These are phyloP conservation scores for Brienomyrus longianalis DNA, from an alignment of 2,113 vertebrate genomes.

Conservation along the genomic window DNA sequence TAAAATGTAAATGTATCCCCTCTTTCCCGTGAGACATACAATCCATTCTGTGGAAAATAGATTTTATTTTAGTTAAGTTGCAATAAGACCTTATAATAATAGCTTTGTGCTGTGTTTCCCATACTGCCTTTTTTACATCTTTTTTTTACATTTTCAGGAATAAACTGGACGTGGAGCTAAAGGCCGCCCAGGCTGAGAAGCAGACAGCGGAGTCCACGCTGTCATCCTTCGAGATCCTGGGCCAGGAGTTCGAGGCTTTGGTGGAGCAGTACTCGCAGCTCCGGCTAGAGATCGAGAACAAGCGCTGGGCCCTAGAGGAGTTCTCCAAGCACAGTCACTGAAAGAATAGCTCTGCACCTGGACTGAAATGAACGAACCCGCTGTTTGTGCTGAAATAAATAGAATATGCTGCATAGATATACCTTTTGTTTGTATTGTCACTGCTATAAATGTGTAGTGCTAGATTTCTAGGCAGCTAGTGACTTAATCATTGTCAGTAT, in stretches of 20 bases:
- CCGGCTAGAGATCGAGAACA: slow-evolving; percentile 53
- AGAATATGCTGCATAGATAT: neutral
- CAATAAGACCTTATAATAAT: neutral
- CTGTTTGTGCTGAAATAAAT: neutral
- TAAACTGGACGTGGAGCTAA: slow-evolving; percentile 49
- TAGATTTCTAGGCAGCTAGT: neutral
- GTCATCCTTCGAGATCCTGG: slow-evolving; percentile 61
- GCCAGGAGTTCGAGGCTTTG: slow-evolving; percentile 57
- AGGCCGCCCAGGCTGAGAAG: slow-evolving; percentile 45
- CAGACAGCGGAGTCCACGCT: slow-evolving; percentile 50
- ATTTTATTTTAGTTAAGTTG: neutral
- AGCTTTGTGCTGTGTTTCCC: neutral
- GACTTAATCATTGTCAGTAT: neutral
- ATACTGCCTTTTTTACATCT: neutral
- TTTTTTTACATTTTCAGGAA: slow-evolving; percentile 37
- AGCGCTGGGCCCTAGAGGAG: slow-evolving; percentile 62
- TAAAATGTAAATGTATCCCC: neutral
- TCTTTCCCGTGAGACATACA: neutral
- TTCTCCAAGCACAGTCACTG: slow-evolving; percentile 42
- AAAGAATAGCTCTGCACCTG: neutral
- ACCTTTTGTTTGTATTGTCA: neutral
- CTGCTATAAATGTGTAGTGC: neutral
- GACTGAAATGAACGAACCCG: neutral
- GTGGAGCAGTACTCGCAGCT: slow-evolving; percentile 59
- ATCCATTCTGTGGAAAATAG: neutral